Percentiles rank a stretch among this genome's conserved stretches.
Evolutionary conservation across 2,113 vertebrate genomes (phyloP).

Genomic region (Hippoglossus stenolepis): DNA sequence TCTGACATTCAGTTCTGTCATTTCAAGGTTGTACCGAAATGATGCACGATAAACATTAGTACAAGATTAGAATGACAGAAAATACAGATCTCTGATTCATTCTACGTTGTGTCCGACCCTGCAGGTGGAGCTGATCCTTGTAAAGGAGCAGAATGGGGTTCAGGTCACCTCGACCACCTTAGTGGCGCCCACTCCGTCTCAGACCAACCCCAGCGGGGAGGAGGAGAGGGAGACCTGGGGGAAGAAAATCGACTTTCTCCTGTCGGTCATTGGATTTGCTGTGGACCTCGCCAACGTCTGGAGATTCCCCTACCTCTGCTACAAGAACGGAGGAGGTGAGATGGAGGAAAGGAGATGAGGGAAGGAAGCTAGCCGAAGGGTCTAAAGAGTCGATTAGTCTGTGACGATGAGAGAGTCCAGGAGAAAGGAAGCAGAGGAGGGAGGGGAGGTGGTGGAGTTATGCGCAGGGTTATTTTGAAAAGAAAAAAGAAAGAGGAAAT

Average conservation of each 20-base stretch:
- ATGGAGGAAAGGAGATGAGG: background rate
- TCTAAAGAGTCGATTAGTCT: background rate
- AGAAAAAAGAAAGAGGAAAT: background rate
- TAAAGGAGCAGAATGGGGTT: slow-evolving; percentile 92
- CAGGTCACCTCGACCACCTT: slow-evolving; percentile 88
- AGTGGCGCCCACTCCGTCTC: slow-evolving; percentile 69
- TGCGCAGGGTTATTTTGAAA: background rate
- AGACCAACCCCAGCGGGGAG: slow-evolving; percentile 65
- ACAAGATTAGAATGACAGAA: background rate
- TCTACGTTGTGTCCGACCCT: background rate
- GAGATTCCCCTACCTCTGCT: slow-evolving; percentile 93
- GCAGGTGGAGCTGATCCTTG: slow-evolving; percentile 87
- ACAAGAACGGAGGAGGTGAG: slow-evolving; percentile 93
- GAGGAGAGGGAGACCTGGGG: slow-evolving; percentile 90
- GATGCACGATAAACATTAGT: background rate
- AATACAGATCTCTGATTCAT: background rate
- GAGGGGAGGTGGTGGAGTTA: background rate
- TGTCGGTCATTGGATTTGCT: slow-evolving; percentile 90
- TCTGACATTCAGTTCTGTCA: background rate
- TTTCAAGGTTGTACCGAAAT: background rate
- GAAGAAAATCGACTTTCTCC: slow-evolving; percentile 92
- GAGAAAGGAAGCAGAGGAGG: background rate
- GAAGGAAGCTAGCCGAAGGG: background rate
- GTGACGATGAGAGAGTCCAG: background rate
- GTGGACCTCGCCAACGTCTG: slow-evolving; percentile 93